phyloP scores from a whole-genome alignment of 2,797 vertebrate genomes.

The Melanogrammus aeglefinus region DNA sequence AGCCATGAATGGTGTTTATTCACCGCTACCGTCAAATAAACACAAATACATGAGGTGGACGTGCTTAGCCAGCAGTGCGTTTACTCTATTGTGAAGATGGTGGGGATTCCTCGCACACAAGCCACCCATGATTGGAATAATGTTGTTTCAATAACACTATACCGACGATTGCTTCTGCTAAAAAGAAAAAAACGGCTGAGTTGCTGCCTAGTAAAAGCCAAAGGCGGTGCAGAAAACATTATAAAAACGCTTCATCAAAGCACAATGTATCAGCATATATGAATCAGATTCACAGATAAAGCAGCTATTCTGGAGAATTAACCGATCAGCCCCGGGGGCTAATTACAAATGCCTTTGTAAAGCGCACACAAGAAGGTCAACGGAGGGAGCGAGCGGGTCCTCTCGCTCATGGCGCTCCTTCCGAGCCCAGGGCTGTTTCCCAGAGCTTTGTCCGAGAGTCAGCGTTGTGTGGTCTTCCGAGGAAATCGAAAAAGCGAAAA shows the following conservation, averaged over 20 bases:
- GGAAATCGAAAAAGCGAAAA: neutral
- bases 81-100: constrained; percentile 28
- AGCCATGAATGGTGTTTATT: neutral
- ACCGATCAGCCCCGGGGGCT: constrained; percentile 6
- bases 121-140: constrained; percentile 22
- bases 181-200: constrained; percentile 12
- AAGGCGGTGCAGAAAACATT: constrained; percentile 3
- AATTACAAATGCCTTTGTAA: constrained; percentile 9
- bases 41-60: constrained; percentile 11
- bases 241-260: constrained; percentile 16
- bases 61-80: constrained; percentile 4
- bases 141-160: constrained; percentile 16
- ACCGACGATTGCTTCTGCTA: constrained; percentile 27
- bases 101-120: constrained; percentile 21
- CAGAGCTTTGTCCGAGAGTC: neutral
- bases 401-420: neutral
- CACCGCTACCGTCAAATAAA: constrained; percentile 12
- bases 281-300: constrained; percentile 19
- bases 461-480: neutral
- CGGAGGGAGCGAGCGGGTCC: neutral
- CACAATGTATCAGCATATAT: constrained; percentile 14
- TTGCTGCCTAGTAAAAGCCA: constrained; percentile 13
- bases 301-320: constrained; percentile 21
- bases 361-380: constrained; percentile 13
- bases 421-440: neutral